Evolutionary conservation across 2,797 vertebrate genomes (phyloP).

Genomic region (Phrynocephalus vlangalii): DNA sequence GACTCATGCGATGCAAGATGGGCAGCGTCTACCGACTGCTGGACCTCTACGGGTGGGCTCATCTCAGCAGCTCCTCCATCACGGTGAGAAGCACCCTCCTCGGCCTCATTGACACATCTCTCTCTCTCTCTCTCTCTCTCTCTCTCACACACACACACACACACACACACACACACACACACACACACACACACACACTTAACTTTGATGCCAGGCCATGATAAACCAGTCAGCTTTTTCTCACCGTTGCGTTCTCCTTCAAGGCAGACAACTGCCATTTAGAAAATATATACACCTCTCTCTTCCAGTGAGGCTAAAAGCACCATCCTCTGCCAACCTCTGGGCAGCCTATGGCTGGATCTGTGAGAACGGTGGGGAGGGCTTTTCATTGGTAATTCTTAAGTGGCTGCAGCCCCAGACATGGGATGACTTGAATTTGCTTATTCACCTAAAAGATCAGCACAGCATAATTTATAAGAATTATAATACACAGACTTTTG

Average conservation of each 20-base stretch:
- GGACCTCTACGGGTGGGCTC: constrained; percentile 93
- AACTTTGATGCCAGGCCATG: background rate
- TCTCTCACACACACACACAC: too few species aligned
- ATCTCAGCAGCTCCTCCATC: constrained; percentile 86
- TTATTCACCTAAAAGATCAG: too few species aligned
- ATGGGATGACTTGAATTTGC: too few species aligned
- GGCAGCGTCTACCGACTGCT: constrained; percentile 91
- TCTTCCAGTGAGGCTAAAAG: too few species aligned
- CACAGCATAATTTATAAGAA: too few species aligned
- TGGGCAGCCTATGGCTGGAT: too few species aligned
- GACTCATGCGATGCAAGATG: constrained; percentile 94
- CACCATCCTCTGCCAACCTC: too few species aligned
- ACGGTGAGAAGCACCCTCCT: constrained; percentile 81
- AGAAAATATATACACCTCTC: background rate
- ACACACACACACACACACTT: background rate
- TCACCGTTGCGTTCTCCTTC: background rate
- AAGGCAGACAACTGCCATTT: background rate
- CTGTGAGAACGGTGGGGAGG: too few species aligned
- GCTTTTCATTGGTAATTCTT: too few species aligned
- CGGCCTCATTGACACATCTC: background rate
- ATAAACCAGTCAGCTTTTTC: background rate
- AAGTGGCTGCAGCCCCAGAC: too few species aligned
- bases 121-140: too few species aligned
- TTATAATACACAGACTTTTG: too few species aligned
- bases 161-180: background rate